These are phyloP conservation scores for Drosophila subobscura DNA, from an alignment of 1,140 invertebrate species.

Conservation along the genomic window DNA sequence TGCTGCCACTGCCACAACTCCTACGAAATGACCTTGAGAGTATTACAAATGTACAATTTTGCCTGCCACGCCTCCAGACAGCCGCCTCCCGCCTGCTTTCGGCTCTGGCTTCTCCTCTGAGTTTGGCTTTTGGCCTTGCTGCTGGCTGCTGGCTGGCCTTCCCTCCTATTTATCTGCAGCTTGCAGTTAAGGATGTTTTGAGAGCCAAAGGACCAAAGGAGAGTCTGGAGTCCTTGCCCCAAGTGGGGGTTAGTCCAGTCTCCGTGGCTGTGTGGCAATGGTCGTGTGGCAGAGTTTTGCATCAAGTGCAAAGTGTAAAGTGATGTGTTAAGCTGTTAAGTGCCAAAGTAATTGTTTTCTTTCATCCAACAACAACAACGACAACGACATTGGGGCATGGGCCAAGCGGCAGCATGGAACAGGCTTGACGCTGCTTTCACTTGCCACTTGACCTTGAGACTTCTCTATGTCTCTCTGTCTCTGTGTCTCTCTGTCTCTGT, in stretches of 20 bases:
- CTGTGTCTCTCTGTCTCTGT: background rate
- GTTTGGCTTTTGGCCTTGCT: no score
- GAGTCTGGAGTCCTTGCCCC: conserved; percentile 22
- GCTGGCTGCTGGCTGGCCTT: no score
- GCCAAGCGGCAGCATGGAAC: conserved; percentile 10
- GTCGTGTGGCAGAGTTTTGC: conserved; percentile 52
- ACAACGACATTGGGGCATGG: conserved; percentile 15
- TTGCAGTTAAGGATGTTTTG: conserved; percentile 50
- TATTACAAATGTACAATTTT: conserved; percentile 67
- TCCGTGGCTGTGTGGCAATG: no score
- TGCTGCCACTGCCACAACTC: conserved; percentile 46
- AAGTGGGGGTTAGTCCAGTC: no score
- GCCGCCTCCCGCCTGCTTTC: background rate
- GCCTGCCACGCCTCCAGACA: conserved; percentile 37
- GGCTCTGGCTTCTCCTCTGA: conserved; percentile 23
- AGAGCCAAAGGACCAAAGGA: conserved; percentile 13
- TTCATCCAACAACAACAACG: conserved; percentile 56
- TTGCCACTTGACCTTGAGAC: conserved; percentile 75
- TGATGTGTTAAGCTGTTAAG: conserved; percentile 82
- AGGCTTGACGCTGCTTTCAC: conserved; percentile 65
- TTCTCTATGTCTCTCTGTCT: background rate
- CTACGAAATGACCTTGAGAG: conserved; percentile 77
- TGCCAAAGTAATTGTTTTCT: conserved; percentile 83
- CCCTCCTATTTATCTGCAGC: conserved; percentile 50
- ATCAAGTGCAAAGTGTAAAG: conserved; percentile 64